These are phyloP conservation scores for Drepanosiphum platanoidis DNA, from an alignment of 2,888 invertebrate species.

Conservation along the genomic window DNA sequence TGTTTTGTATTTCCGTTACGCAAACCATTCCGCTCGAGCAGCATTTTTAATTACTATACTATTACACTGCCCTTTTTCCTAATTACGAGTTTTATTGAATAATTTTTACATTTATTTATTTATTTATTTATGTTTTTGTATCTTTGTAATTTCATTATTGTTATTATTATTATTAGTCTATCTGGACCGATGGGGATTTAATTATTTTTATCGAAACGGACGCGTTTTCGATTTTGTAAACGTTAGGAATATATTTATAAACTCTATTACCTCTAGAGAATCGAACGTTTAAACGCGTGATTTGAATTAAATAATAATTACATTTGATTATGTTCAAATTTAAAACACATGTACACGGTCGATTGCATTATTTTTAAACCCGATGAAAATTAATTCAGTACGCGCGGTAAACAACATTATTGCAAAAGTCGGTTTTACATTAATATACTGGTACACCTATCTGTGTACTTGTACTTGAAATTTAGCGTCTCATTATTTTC, in stretches of 20 bases:
- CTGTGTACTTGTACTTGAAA: slow-evolving; percentile 24
- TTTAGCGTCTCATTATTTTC: slow-evolving; percentile 23
- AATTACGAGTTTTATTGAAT: slow-evolving; percentile 31
- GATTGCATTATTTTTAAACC: neutral
- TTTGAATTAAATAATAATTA: no score
- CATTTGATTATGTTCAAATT: no score
- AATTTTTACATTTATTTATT: neutral
- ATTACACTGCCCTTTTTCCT: slow-evolving; percentile 23
- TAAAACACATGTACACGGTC: no score
- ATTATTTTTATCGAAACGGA: no score
- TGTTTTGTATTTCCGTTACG: neutral
- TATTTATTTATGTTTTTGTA: neutral
- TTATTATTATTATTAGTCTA: no score
- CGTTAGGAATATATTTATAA: no score
- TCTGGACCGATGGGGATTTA: no score
- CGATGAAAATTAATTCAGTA: slow-evolving; percentile 5
- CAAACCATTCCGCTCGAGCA: slow-evolving; percentile 16
- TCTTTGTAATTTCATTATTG: neutral
- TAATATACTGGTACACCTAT: neutral
- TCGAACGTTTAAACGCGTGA: no score
- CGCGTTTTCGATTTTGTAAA: no score
- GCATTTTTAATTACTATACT: slow-evolving; percentile 18
- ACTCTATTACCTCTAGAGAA: no score
- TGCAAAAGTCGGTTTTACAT: slow-evolving; percentile 17
- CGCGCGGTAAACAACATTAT: neutral